A percentile compares a stretch with the other conserved stretches of the same genome.
These are phyloP conservation scores for Argynnis bischoffii DNA, from an alignment of 2,888 invertebrate species.

Conservation along the genomic window DNA sequence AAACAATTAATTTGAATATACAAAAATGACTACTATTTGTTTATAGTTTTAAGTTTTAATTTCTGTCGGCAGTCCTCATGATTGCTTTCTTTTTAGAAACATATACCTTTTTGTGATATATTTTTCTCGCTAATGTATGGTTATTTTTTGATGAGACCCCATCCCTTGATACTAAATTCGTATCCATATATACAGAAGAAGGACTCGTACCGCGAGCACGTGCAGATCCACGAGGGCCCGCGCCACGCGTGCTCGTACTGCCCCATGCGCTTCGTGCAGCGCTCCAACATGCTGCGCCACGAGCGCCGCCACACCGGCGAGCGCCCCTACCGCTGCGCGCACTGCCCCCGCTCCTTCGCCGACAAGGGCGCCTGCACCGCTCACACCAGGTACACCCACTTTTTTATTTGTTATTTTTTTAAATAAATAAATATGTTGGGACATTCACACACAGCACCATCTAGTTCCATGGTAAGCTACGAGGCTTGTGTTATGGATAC, in stretches of 20 bases:
- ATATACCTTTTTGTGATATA: too few relatives aligned
- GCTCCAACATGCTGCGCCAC: constrained; percentile 82
- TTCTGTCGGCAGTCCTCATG: too few relatives aligned
- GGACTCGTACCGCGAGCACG: constrained; percentile 82
- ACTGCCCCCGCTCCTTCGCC: constrained; percentile 78
- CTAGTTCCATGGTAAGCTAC: too few relatives aligned
- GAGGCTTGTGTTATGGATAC: too few relatives aligned
- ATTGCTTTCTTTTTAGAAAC: too few relatives aligned
- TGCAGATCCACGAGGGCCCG: constrained; percentile 82
- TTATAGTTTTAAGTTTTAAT: too few relatives aligned
- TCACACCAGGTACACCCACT: constrained; percentile 63
- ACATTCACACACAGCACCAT: too few relatives aligned
- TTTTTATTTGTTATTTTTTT: neutral
- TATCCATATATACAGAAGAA: constrained; percentile 60
- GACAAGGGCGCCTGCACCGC: constrained; percentile 83
- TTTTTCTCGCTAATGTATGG: too few relatives aligned
- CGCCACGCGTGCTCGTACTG: constrained; percentile 83
- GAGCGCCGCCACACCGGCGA: constrained; percentile 82
- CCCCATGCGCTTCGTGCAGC: constrained; percentile 82
- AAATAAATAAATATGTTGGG: too few relatives aligned
- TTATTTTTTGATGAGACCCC: neutral
- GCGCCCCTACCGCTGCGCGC: constrained; percentile 79
- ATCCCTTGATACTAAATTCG: too few relatives aligned
- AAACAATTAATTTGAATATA: too few relatives aligned
- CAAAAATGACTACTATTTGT: too few relatives aligned